Evolutionary conservation across 2,113 vertebrate genomes (phyloP).

Genomic region (Rattus norvegicus): GRCr8 NC_086020.1:42220001-42220500

Average conservation of each 20-base stretch:
- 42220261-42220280: neutral
- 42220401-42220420: neutral
- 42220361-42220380: neutral
- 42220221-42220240: neutral
- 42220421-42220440: neutral
- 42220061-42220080: neutral
- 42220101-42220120: neutral
- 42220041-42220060: neutral
- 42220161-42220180: neutral
- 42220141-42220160: accelerated
- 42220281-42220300: neutral
- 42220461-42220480: neutral
- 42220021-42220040: neutral
- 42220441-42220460: neutral
- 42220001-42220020: neutral
- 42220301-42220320: neutral
- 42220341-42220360: neutral
- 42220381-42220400: neutral
- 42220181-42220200: neutral
- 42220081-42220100: neutral
- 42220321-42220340: neutral
- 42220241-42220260: neutral
- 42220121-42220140: neutral
- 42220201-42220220: neutral
- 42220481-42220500: neutral